Conservation (phyloP, 1,140 invertebrate species). For the Atta texana region DNA sequence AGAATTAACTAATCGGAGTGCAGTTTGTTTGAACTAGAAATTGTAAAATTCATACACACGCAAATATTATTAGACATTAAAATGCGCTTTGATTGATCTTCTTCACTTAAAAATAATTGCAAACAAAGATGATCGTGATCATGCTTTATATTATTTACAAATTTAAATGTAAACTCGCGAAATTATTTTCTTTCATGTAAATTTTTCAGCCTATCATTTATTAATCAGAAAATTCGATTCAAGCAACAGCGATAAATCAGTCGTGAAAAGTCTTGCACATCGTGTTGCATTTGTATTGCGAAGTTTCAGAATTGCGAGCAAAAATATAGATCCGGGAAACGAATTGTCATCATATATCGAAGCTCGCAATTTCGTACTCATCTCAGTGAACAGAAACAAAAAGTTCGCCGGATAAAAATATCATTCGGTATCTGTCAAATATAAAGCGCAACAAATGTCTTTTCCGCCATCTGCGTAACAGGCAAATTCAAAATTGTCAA, state of each 20-base stretch:
- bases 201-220: not conserved
- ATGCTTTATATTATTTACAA: not conserved
- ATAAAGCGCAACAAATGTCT: slow-evolving; percentile 48
- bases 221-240: slow-evolving; percentile 52
- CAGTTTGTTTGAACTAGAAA: too few species aligned
- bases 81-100: too few species aligned
- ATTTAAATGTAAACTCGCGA: not conserved
- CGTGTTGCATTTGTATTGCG: slow-evolving; percentile 1
- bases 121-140: not conserved
- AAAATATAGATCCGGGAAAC: slow-evolving; percentile 20
- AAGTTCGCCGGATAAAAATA: slow-evolving; percentile 34
- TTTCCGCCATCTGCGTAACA: not conserved
- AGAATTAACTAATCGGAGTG: too few species aligned
- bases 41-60: too few species aligned
- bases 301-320: slow-evolving; percentile 37
- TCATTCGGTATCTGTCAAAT: slow-evolving; percentile 49
- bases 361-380: slow-evolving; percentile 26
- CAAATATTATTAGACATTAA: too few species aligned
- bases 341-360: slow-evolving; percentile 46
- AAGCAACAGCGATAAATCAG: slow-evolving; percentile 12
- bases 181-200: not conserved
- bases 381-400: slow-evolving; percentile 45
- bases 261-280: slow-evolving; percentile 7
- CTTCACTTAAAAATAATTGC: not conserved
- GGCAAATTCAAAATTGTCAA: not conserved